A percentile compares a stretch with the other conserved stretches of the same genome.
These are phyloP conservation scores for Omphaloscelis lunosa DNA, from an alignment of 2,888 invertebrate genomes.

Conservation along the genomic window DNA sequence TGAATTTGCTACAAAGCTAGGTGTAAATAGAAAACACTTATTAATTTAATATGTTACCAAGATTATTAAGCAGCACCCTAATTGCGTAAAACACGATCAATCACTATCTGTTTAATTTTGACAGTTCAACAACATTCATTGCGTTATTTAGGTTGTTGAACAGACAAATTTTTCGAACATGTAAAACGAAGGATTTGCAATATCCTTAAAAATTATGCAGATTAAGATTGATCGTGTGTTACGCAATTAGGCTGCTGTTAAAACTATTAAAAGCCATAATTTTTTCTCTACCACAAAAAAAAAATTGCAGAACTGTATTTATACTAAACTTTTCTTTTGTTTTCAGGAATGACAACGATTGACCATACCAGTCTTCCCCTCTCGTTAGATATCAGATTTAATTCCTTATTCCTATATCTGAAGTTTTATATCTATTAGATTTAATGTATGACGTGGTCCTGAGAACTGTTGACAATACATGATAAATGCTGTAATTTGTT, in stretches of 20 bases:
- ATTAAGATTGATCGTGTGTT: too few relatives aligned
- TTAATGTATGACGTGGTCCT: slow-evolving; percentile 82
- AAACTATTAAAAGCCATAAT: neutral
- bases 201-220: too few relatives aligned
- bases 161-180: too few relatives aligned
- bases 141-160: too few relatives aligned
- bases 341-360: slow-evolving; percentile 86
- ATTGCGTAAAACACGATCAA: too few relatives aligned
- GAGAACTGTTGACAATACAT: slow-evolving; percentile 90
- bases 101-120: too few relatives aligned
- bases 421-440: slow-evolving; percentile 88
- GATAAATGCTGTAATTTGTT: slow-evolving; percentile 81
- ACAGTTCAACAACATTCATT: too few relatives aligned
- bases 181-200: too few relatives aligned
- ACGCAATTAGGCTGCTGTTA: too few relatives aligned
- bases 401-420: slow-evolving; percentile 88
- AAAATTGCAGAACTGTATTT: neutral
- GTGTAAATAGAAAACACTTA: neutral
- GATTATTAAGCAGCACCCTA: neutral
- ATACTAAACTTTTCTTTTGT: slow-evolving; percentile 55
- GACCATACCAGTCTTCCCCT: slow-evolving; percentile 90
- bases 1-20: neutral
- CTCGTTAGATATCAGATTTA: slow-evolving; percentile 88
- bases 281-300: neutral
- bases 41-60: neutral